These are phyloP conservation scores for Pionites leucogaster DNA, from an alignment of 2,113 vertebrate species.

Conservation along the genomic window DNA sequence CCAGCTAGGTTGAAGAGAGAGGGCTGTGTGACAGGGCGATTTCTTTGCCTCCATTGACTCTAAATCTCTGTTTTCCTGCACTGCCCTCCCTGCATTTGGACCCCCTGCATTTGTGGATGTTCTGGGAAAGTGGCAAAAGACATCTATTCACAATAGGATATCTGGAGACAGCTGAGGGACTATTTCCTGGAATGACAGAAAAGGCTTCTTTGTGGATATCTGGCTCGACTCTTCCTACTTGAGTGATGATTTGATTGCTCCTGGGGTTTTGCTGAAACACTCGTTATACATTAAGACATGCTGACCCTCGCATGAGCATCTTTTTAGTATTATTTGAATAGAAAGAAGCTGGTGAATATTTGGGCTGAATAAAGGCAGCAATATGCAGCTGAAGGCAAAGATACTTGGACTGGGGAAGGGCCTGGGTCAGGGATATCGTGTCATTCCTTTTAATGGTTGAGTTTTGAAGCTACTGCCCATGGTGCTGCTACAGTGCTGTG, in stretches of 20 bases:
- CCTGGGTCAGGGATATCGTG: background rate
- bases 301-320: conserved; percentile 6
- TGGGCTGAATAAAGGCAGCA: background rate
- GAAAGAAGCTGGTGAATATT: conserved; percentile 11
- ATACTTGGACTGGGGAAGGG: background rate
- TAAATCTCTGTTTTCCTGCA: background rate
- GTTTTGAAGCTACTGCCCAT: background rate
- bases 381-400: background rate
- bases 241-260: conserved; percentile 44
- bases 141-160: conserved; percentile 54
- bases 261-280: conserved; percentile 49
- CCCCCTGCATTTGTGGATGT: background rate
- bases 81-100: background rate
- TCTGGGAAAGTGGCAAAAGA: conserved; percentile 61
- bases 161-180: conserved; percentile 57
- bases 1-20: background rate
- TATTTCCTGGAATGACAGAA: conserved; percentile 46
- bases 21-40: background rate
- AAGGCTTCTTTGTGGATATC: conserved; percentile 34
- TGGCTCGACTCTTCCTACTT: background rate
- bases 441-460: background rate
- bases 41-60: background rate
- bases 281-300: background rate
- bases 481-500: background rate
- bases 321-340: background rate